A percentile compares a stretch with the other conserved stretches of the same genome.
These are phyloP conservation scores for Molossus molossus DNA, from an alignment of 2,797 vertebrate genomes.

Conservation along the genomic window DNA sequence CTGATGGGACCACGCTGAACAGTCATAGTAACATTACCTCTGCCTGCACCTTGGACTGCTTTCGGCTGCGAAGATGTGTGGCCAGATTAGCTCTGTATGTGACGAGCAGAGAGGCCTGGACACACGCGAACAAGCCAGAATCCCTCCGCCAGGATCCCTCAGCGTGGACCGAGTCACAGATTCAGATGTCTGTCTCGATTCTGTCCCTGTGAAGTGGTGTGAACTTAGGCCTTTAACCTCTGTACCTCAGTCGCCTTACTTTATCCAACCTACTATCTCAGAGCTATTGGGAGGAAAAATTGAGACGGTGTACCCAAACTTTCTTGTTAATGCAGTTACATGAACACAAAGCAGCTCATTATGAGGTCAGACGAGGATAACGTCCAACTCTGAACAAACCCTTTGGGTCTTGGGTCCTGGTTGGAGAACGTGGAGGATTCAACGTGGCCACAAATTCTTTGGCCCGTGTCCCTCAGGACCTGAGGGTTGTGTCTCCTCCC, in stretches of 20 bases:
- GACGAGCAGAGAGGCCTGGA: neutral
- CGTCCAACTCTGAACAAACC: neutral
- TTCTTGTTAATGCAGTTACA: neutral
- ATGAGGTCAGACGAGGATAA: neutral
- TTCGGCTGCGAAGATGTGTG: neutral
- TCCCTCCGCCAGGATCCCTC: neutral
- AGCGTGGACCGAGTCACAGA: neutral
- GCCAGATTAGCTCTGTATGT: neutral
- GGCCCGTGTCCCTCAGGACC: neutral
- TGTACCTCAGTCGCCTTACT: neutral
- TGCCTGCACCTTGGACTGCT: neutral
- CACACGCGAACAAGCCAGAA: neutral
- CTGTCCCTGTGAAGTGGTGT: neutral
- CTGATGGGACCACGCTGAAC: neutral
- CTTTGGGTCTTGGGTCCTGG: neutral
- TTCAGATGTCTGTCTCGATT: conserved; percentile 20
- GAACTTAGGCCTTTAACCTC: neutral
- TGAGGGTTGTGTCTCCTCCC: neutral
- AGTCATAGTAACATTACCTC: neutral
- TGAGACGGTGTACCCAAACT: neutral
- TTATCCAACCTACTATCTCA: neutral
- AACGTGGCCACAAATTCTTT: neutral
- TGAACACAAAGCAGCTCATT: neutral
- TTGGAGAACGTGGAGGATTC: neutral
- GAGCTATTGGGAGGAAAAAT: neutral